Evolutionary conservation across 1,140 invertebrate species (phyloP).

Genomic region (Macrobrachium nipponense): DNA sequence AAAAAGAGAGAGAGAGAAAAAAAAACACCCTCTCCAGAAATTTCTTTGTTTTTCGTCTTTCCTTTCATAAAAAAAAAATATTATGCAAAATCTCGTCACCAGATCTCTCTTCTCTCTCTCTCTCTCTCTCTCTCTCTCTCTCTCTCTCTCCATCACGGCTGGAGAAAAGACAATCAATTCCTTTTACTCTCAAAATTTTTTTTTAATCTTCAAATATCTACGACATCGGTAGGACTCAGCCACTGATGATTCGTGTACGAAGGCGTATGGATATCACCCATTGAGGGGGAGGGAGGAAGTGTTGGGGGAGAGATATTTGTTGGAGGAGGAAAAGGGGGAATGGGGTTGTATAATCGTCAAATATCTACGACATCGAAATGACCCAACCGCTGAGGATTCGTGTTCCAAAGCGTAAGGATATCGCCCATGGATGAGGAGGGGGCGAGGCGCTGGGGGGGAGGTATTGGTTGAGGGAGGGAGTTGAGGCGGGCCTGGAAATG

Average conservation of each 20-base stretch:
- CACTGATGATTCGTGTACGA: background rate
- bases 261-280: background rate
- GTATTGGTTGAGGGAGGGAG: background rate
- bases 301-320: background rate
- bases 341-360: background rate
- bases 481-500: too few species aligned
- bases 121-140: too few species aligned
- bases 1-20: too few species aligned
- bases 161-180: too few species aligned
- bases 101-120: too few species aligned
- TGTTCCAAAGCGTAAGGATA: background rate
- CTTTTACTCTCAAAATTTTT: too few species aligned
- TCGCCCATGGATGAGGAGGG: background rate
- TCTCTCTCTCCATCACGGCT: background rate
- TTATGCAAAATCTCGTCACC: background rate
- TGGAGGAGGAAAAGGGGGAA: too few species aligned
- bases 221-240: background rate
- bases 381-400: background rate
- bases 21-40: background rate
- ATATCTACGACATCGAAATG: background rate
- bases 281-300: background rate
- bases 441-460: background rate
- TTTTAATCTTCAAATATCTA: background rate
- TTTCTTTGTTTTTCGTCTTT: slow-evolving; percentile 8
- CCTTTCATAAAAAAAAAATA: background rate